Evolutionary conservation across 1,140 invertebrate species (phyloP).

Genomic region (Drosophila nebulosa): DNA sequence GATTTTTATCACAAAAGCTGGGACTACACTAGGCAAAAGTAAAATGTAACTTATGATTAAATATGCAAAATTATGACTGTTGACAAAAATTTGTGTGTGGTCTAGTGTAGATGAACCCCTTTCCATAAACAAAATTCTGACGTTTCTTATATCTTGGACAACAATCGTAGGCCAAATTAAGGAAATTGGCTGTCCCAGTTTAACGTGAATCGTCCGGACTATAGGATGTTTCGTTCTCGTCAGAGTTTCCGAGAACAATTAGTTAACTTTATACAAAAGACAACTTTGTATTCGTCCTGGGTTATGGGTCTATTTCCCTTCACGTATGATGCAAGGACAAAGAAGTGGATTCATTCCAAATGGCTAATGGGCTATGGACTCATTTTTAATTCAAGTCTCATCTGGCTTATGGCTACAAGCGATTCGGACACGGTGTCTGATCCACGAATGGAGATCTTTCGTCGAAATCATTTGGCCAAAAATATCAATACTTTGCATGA

Average conservation of each 20-base stretch:
- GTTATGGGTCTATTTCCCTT: background rate
- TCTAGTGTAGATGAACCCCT: slow-evolving; percentile 18
- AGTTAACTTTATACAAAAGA: background rate
- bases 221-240: slow-evolving; percentile 24
- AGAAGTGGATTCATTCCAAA: background rate
- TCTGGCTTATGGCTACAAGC: background rate
- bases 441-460: background rate
- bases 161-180: background rate
- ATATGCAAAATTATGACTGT: no score
- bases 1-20: slow-evolving; percentile 26
- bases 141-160: slow-evolving; percentile 17
- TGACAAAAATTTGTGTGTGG: background rate
- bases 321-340: background rate
- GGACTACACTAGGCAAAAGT: no score
- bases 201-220: background rate
- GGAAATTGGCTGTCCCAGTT: background rate
- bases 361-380: background rate
- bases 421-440: background rate
- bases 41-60: no score
- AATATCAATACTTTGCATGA: background rate
- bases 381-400: background rate
- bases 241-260: background rate
- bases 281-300: background rate
- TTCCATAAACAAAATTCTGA: background rate
- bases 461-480: background rate